These are phyloP conservation scores for Tauraco hartlaubi DNA, from an alignment of 2,797 vertebrate genomes.

Conservation along the genomic window DNA sequence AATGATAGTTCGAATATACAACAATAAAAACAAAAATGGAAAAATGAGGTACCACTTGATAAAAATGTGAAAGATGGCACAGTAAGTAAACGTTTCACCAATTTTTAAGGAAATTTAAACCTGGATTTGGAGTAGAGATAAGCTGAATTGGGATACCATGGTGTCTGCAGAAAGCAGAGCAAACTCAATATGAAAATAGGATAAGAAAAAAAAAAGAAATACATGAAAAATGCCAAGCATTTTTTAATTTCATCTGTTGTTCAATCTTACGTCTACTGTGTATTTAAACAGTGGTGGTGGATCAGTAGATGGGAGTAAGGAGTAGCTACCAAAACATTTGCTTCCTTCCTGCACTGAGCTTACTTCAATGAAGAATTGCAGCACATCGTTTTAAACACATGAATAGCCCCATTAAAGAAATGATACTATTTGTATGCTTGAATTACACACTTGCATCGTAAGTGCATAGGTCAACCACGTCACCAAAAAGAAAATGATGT, in stretches of 20 bases:
- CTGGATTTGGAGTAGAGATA: neutral
- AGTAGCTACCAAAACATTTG: neutral
- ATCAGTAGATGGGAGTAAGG: neutral
- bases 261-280: neutral
- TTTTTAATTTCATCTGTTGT: neutral
- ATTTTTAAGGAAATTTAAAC: neutral
- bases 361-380: neutral
- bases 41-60: neutral
- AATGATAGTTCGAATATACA: neutral
- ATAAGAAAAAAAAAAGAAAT: neutral
- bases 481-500: neutral
- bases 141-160: neutral
- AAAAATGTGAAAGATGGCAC: neutral
- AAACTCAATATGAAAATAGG: neutral
- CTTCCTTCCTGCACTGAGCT: neutral
- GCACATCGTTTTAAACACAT: neutral
- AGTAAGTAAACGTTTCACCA: neutral
- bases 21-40: neutral
- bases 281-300: neutral
- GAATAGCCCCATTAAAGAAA: neutral
- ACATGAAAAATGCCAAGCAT: neutral
- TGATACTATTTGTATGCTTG: neutral
- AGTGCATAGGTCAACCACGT: neutral
- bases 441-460: neutral
- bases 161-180: neutral